Evolutionary conservation across 2,888 invertebrate genomes (phyloP).

Genomic region (Bibio marci): DNA sequence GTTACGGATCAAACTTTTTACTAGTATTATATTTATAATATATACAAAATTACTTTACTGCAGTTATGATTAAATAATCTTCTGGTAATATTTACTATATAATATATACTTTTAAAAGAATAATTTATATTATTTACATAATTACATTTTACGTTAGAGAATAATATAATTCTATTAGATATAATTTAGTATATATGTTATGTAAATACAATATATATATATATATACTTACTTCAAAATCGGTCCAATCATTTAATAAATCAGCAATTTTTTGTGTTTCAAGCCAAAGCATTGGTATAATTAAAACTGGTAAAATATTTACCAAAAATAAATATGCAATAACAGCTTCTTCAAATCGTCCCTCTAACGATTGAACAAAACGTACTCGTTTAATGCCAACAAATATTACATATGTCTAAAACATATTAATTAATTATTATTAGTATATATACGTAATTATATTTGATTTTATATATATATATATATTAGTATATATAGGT

Average conservation of each 20-base stretch:
- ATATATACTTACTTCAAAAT: slow-evolving; percentile 38
- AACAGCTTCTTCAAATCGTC: slow-evolving; percentile 56
- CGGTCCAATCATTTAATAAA: slow-evolving; percentile 45
- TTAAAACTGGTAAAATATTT: slow-evolving; percentile 45
- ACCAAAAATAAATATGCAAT: slow-evolving; percentile 59
- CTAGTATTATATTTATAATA: too few relatives aligned
- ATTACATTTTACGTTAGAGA: too few relatives aligned
- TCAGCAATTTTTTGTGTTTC: slow-evolving; percentile 44
- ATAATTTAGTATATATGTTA: not conserved
- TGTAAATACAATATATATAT: too few relatives aligned
- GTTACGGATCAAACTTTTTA: too few relatives aligned
- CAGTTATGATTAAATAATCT: too few relatives aligned
- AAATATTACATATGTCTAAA: slow-evolving; percentile 36
- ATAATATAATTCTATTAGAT: too few relatives aligned
- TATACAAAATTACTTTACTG: too few relatives aligned
- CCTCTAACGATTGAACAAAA: slow-evolving; percentile 41
- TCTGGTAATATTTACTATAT: too few relatives aligned
- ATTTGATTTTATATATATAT: slow-evolving; percentile 7
- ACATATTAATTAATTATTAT: not conserved
- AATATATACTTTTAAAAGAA: too few relatives aligned
- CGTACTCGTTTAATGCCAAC: slow-evolving; percentile 43
- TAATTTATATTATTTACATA: too few relatives aligned
- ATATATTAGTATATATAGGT: slow-evolving; percentile 7
- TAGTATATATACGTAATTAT: not conserved
- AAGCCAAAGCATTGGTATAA: slow-evolving; percentile 47